phyloP scores from a whole-genome alignment of 1,140 invertebrate genomes.

The Streblospio benedicti region DNA sequence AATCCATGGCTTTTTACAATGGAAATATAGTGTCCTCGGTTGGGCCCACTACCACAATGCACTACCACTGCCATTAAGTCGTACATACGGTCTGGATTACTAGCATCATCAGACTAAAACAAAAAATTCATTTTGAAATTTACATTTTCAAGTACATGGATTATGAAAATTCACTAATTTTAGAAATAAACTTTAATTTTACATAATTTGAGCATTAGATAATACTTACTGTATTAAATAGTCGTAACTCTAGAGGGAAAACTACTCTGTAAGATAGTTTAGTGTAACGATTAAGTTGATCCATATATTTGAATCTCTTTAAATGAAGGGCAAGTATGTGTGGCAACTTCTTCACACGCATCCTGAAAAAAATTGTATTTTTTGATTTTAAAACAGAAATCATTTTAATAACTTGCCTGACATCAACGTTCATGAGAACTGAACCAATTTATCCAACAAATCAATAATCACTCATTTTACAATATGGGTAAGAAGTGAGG shows the following conservation, averaged over 20 bases:
- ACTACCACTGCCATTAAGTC: constrained; percentile 98
- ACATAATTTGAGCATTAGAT: background rate
- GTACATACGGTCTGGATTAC: constrained; percentile 93
- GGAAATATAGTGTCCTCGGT: constrained; percentile 98
- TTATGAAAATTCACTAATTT: background rate
- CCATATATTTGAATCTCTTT: constrained; percentile 98
- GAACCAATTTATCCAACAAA: too few relatives aligned
- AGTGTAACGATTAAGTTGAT: constrained; percentile 95
- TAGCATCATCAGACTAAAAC: constrained; percentile 87
- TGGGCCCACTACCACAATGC: constrained; percentile 97
- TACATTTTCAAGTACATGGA: background rate
- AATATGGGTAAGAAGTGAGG: too few relatives aligned
- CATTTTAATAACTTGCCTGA: too few relatives aligned
- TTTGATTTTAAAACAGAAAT: constrained; percentile 10
- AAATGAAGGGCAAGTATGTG: constrained; percentile 95
- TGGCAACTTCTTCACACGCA: constrained; percentile 96
- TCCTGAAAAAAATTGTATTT: constrained; percentile 52
- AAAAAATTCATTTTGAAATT: constrained; percentile 13
- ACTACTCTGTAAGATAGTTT: constrained; percentile 98
- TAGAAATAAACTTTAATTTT: background rate
- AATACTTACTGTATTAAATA: constrained; percentile 88
- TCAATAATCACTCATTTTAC: too few relatives aligned
- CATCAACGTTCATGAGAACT: too few relatives aligned
- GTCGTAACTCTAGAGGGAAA: constrained; percentile 90
- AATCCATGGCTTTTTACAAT: constrained; percentile 98